A percentile compares a stretch with the other conserved stretches of the same genome.
Evolutionary conservation across 2,888 invertebrate genomes (phyloP).

Genomic region (Pyralis farinalis): DNA sequence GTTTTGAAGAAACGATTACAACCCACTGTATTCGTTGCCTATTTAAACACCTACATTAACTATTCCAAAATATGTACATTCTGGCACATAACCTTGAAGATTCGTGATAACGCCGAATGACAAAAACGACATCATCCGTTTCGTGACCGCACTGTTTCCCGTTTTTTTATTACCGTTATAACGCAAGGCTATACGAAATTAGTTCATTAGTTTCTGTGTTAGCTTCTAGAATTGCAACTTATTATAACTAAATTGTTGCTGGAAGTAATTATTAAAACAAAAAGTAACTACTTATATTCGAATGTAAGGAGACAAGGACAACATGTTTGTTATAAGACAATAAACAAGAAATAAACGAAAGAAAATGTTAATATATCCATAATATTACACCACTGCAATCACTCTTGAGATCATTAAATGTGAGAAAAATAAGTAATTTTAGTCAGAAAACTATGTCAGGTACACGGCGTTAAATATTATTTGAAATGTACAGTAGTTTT

Average conservation of each 20-base stretch:
- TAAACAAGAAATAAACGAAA: too few species aligned
- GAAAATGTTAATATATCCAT: too few species aligned
- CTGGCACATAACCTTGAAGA: slow-evolving; percentile 31
- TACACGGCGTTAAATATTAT: too few species aligned
- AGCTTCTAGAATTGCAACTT: not conserved
- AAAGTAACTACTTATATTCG: not conserved
- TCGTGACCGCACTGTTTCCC: slow-evolving; percentile 53
- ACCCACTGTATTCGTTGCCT: not conserved
- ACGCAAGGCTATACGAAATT: slow-evolving; percentile 46
- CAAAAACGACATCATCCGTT: slow-evolving; percentile 54
- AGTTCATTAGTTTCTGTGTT: slow-evolving; percentile 14
- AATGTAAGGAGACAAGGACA: not conserved
- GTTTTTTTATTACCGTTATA: slow-evolving; percentile 49
- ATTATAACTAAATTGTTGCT: not conserved
- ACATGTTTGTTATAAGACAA: not conserved
- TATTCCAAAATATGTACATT: slow-evolving; percentile 8
- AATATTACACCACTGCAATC: too few species aligned
- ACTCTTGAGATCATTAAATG: too few species aligned
- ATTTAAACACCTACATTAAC: not conserved
- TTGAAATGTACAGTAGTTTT: too few species aligned
- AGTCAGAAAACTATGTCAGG: too few species aligned
- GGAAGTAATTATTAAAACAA: not conserved
- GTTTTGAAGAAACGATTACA: too few species aligned
- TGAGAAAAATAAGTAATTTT: too few species aligned
- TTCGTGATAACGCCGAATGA: slow-evolving; percentile 41